These are phyloP conservation scores for Tursiops truncatus DNA, from an alignment of 2,113 vertebrate species.

Conservation along the genomic window DNA sequence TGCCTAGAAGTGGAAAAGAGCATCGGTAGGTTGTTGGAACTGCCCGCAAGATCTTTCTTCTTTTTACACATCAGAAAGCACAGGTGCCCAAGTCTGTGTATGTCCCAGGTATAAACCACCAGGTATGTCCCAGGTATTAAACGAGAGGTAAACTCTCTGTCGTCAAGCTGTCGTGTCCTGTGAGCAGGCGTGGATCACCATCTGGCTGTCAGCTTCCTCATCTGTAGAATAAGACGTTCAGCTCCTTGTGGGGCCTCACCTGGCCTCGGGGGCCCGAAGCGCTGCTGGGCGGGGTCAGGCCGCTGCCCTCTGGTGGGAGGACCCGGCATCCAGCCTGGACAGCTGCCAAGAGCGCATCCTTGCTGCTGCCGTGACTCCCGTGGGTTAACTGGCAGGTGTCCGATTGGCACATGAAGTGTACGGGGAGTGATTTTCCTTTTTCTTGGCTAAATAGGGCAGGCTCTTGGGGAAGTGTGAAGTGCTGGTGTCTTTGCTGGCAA, in stretches of 20 bases:
- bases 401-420: fast-evolving
- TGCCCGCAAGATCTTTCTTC: not conserved
- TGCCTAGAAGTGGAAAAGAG: not conserved
- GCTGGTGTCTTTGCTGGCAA: not conserved
- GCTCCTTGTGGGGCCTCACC: not conserved
- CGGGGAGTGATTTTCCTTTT: not conserved
- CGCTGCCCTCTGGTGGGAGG: not conserved
- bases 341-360: not conserved
- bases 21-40: fast-evolving
- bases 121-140: not conserved
- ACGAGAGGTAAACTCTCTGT: not conserved
- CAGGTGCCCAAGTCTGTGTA: not conserved
- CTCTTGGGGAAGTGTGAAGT: not conserved
- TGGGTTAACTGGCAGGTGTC: not conserved
- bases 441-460: not conserved
- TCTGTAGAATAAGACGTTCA: constrained; percentile 30
- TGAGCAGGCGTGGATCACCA: not conserved
- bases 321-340: not conserved
- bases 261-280: fast-evolving
- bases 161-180: not conserved
- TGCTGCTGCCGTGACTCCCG: not conserved
- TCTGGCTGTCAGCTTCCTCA: constrained; percentile 53
- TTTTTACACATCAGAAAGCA: not conserved
- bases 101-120: not conserved
- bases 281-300: not conserved